phyloP scores from a whole-genome alignment of 2,113 vertebrate species.

The Urocynchramus pylzowi region DNA sequence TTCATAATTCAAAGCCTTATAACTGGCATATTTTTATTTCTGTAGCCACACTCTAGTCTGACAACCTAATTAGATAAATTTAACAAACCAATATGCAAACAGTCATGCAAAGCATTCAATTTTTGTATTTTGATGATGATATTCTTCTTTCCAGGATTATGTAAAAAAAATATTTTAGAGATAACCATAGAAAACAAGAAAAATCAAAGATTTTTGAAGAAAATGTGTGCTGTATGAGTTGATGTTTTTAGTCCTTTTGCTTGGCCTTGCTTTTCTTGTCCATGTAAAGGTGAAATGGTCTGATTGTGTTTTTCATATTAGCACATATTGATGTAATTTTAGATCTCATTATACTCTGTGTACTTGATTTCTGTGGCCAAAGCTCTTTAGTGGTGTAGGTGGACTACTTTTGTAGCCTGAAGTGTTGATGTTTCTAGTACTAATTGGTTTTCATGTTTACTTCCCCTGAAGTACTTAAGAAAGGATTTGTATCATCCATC shows the following conservation, averaged over 20 bases:
- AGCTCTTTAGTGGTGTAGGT: not conserved
- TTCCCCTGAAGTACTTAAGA: not conserved
- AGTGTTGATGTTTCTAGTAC: not conserved
- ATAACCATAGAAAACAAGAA: not conserved
- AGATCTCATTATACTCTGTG: not conserved
- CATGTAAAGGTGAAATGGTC: not conserved
- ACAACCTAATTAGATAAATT: not conserved
- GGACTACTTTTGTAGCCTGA: not conserved
- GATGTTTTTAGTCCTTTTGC: not conserved
- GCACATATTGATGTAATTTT: not conserved
- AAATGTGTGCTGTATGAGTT: not conserved
- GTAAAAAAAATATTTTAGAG: not conserved
- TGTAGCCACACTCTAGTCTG: not conserved
- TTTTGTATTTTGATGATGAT: not conserved
- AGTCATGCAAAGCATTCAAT: not conserved
- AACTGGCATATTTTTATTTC: not conserved
- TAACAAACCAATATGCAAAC: not conserved
- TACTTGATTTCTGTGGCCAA: not conserved
- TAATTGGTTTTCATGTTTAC: constrained; percentile 11
- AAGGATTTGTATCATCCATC: not conserved
- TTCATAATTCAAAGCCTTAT: not conserved
- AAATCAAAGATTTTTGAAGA: not conserved
- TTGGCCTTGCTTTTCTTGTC: not conserved
- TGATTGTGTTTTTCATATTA: not conserved
- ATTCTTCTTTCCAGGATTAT: not conserved